phyloP scores from a whole-genome alignment of 2,797 vertebrate genomes.

The Myoxocephalus aenaeus region DNA sequence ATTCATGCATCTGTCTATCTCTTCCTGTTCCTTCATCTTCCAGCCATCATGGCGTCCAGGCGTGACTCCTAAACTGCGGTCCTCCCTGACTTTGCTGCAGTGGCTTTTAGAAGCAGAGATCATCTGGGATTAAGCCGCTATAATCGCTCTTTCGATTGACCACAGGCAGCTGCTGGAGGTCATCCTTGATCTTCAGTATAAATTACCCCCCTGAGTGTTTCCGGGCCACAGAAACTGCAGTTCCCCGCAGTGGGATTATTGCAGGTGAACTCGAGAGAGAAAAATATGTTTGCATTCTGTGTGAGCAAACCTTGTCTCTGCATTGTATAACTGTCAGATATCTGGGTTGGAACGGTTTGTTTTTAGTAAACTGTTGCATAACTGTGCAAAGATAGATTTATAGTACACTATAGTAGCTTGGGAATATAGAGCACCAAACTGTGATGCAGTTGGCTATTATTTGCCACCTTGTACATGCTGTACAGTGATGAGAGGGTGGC shows the following conservation, averaged over 20 bases:
- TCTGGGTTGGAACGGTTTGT: constrained; percentile 57
- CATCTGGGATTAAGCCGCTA: constrained; percentile 77
- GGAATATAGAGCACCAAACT: constrained; percentile 28
- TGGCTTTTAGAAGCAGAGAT: constrained; percentile 73
- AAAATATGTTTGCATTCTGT: constrained; percentile 43
- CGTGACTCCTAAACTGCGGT: constrained; percentile 2
- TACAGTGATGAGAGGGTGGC: constrained; percentile 28
- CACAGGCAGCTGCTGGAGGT: constrained; percentile 64
- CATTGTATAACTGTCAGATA: constrained; percentile 67
- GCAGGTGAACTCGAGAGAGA: not conserved
- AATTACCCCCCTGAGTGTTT: constrained; percentile 39
- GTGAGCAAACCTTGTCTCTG: constrained; percentile 14
- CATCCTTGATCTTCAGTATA: constrained; percentile 57
- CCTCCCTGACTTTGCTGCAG: constrained; percentile 46
- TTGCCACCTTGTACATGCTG: constrained; percentile 39
- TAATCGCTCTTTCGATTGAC: constrained; percentile 75
- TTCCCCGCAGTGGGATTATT: constrained; percentile 46
- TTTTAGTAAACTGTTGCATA: constrained; percentile 72
- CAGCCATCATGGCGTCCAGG: constrained; percentile 21
- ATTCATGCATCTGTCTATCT: constrained; percentile 45
- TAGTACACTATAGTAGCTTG: constrained; percentile 50
- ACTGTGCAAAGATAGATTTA: constrained; percentile 62
- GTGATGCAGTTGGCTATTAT: constrained; percentile 43
- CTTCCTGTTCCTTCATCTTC: constrained; percentile 23
- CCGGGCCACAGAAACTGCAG: not conserved